These are phyloP conservation scores for Nymphalis urticae DNA, from an alignment of 2,888 invertebrate genomes.

Conservation along the genomic window DNA sequence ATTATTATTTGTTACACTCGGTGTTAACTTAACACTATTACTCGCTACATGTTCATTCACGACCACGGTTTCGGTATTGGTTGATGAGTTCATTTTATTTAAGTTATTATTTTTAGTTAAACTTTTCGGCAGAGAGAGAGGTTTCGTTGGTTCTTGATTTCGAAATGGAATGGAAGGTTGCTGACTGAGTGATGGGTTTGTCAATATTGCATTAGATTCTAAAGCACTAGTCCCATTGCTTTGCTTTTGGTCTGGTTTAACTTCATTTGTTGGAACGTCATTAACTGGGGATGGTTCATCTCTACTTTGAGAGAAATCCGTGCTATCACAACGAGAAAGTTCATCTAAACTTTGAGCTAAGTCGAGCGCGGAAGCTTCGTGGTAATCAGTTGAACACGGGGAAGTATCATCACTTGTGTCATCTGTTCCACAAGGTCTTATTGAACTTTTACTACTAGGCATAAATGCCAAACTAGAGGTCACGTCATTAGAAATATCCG, in stretches of 20 bases:
- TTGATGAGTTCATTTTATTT: slow-evolving; percentile 41
- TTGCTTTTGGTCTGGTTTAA: slow-evolving; percentile 42
- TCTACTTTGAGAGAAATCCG: slow-evolving; percentile 74
- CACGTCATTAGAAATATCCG: slow-evolving; percentile 72
- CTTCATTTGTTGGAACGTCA: slow-evolving; percentile 44
- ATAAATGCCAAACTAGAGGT: slow-evolving; percentile 77
- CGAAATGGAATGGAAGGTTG: slow-evolving; percentile 69
- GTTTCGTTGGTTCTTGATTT: slow-evolving; percentile 49
- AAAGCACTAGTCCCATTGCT: slow-evolving; percentile 40
- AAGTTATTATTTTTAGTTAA: slow-evolving; percentile 43
- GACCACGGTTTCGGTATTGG: slow-evolving; percentile 31
- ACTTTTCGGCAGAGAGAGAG: slow-evolving; percentile 49
- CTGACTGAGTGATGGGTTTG: slow-evolving; percentile 60
- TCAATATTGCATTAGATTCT: slow-evolving; percentile 45
- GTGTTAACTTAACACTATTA: slow-evolving; percentile 31
- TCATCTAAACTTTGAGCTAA: slow-evolving; percentile 70
- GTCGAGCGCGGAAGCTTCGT: slow-evolving; percentile 75
- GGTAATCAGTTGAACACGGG: slow-evolving; percentile 76
- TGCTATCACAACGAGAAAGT: slow-evolving; percentile 69
- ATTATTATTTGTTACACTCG: slow-evolving; percentile 20
- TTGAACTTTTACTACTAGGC: slow-evolving; percentile 74
- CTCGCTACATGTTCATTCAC: slow-evolving; percentile 25
- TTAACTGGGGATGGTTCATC: slow-evolving; percentile 62
- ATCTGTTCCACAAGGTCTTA: slow-evolving; percentile 58
- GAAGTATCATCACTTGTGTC: slow-evolving; percentile 75